Conservation (phyloP, 2,113 vertebrate genomes). For the Stomatorhinus ivindoensis region DNA sequence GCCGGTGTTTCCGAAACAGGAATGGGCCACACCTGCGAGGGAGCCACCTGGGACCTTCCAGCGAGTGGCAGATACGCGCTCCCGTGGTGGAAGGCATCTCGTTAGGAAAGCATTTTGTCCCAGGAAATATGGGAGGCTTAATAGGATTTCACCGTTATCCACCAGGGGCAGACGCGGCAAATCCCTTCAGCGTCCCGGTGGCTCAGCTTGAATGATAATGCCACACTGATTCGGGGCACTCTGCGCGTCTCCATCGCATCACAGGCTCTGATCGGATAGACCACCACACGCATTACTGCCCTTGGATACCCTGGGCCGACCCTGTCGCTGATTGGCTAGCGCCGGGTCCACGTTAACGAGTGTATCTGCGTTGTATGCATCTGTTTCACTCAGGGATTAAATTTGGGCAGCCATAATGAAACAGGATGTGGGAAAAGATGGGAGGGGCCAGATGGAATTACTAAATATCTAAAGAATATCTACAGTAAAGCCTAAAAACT, state of each 20-base stretch:
- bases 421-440: not conserved
- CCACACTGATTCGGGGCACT: slow-evolving; percentile 28
- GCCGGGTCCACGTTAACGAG: not conserved
- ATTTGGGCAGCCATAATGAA: not conserved
- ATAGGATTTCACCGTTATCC: slow-evolving; percentile 53
- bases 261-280: not conserved
- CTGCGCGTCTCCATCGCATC: not conserved
- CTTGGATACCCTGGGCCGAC: not conserved
- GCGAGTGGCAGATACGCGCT: not conserved
- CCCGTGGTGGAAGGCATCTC: slow-evolving; percentile 33
- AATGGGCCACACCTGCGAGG: not conserved
- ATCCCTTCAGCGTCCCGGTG: slow-evolving; percentile 43
- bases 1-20: not conserved
- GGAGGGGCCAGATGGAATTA: not conserved
- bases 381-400: not conserved
- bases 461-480: not conserved
- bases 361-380: not conserved
- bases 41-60: not conserved
- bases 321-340: not conserved
- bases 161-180: slow-evolving; percentile 45
- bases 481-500: not conserved
- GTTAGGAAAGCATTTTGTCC: slow-evolving; percentile 51
- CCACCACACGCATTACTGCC: not conserved
- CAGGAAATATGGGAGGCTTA: slow-evolving; percentile 52
- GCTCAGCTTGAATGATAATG: slow-evolving; percentile 48